Base-by-base conservation (phyloP, 2,888 invertebrate species). In the Nephrocerus scutellatus region DNA sequence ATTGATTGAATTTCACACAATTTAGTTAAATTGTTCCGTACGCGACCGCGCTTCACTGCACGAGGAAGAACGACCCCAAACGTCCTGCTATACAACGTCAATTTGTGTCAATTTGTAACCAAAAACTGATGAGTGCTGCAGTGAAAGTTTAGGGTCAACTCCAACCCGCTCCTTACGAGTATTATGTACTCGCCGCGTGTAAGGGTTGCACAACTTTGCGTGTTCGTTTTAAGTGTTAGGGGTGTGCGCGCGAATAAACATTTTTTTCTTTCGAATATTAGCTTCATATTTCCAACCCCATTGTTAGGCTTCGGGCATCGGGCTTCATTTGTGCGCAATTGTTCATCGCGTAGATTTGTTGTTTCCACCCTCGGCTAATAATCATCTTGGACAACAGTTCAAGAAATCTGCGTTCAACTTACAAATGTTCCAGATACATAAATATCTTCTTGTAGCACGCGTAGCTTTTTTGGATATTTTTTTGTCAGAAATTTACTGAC, bases 401-500 rank as follows among this genome's bases (percentile, higher is more conserved):
- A n/a, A n/a, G n/a, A n/a, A n/a, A n/a, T n/a, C n/a, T n/a, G n/a
- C n/a, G n/a, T n/a, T n/a, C n/a, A n/a, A n/a, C n/a, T n/a, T n/a
- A n/a, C n/a, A n/a, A n/a, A n/a, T n/a, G n/a, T n/a, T n/a, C n/a
- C n/a, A n/a, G n/a, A n/a, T n/a, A n/a, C n/a, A n/a, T n/a, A n/a
- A n/a, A n/a, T n/a, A n/a, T n/a, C n/a, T n/a, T n/a, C n/a, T n/a
- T n/a, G n/a, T n/a, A n/a, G n/a, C n/a, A n/a, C n/a, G n/a, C n/a
- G n/a, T n/a, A n/a, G n/a, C n/a, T n/a, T n/a, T n/a, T n/a, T n/a
- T 25, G 24, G 16, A 34, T 37, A 31, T 35, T 37, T 42, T 37
- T 42, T 42, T 37, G 42, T 36, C 32, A 28, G 32, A 39, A 31
- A 36, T 42, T 45, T 35, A 39, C 37, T 42, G 31, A 42, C 36